phyloP scores from a whole-genome alignment of 1,140 invertebrate genomes.

The Dinoponera quadriceps region DNA sequence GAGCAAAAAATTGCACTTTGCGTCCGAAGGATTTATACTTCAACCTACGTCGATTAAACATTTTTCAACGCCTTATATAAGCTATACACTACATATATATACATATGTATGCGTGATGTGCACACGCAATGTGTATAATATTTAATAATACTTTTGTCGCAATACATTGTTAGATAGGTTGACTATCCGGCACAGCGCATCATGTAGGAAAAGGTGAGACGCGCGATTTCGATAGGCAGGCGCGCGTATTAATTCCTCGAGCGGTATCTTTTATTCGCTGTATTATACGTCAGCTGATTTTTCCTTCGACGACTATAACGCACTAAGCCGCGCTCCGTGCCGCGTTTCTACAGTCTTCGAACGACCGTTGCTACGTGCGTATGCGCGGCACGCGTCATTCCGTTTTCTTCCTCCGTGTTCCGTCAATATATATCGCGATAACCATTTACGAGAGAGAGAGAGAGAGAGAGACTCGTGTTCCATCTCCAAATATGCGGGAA shows the following conservation, averaged over 20 bases:
- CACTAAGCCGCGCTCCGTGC: slow-evolving; percentile 58
- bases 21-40: no score
- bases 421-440: background rate
- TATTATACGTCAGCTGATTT: slow-evolving; percentile 42
- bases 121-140: no score
- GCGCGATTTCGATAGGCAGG: background rate
- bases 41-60: no score
- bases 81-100: no score
- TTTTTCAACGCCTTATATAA: no score
- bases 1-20: no score
- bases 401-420: background rate
- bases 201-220: background rate
- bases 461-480: no score
- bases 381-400: slow-evolving; percentile 33
- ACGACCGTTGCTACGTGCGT: slow-evolving; percentile 42
- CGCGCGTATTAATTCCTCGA: background rate
- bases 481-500: slow-evolving; percentile 22
- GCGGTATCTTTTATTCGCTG: background rate
- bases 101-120: no score
- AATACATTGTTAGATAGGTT: no score
- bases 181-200: no score
- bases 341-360: slow-evolving; percentile 48
- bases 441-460: background rate
- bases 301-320: slow-evolving; percentile 14
- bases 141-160: no score